Percentiles rank a stretch among this genome's conserved stretches.
These are phyloP conservation scores for Elgaria multicarinata DNA, from an alignment of 2,113 vertebrate species.

Conservation along the genomic window DNA sequence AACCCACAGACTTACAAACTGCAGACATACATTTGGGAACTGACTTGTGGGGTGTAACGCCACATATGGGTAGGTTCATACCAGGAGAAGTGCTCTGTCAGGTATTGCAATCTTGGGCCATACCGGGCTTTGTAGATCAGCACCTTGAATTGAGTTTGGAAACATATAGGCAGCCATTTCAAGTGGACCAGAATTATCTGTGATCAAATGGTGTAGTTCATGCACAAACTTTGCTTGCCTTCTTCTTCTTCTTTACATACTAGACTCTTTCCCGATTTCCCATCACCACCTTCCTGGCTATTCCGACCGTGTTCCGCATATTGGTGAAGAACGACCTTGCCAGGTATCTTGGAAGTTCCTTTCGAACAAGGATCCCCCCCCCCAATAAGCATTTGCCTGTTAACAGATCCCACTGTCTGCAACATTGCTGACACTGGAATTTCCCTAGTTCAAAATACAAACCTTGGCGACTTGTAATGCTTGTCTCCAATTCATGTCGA, in stretches of 20 bases:
- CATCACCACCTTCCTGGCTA: constrained; percentile 69
- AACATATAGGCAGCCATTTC: too few relatives aligned
- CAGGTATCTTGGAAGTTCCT: constrained; percentile 67
- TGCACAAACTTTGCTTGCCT: background rate
- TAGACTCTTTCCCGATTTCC: constrained; percentile 83
- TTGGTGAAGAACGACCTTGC: constrained; percentile 75
- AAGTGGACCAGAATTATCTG: background rate
- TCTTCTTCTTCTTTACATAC: background rate
- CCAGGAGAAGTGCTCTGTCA: too few relatives aligned
- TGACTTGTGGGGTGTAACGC: too few relatives aligned
- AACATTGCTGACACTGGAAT: background rate
- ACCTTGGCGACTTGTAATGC: background rate
- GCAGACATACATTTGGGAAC: too few relatives aligned
- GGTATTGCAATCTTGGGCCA: too few relatives aligned
- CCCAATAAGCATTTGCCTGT: background rate
- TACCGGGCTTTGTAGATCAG: too few relatives aligned
- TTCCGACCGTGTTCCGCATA: constrained; percentile 80
- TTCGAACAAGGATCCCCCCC: background rate
- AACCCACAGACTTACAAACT: too few relatives aligned
- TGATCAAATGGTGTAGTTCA: background rate
- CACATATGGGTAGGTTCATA: too few relatives aligned
- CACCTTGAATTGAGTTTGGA: too few relatives aligned
- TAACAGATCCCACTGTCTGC: background rate
- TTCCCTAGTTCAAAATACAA: background rate
- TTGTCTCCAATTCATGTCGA: background rate